Conservation (phyloP, 2,888 invertebrate genomes). For the Catonia carolina region DNA sequence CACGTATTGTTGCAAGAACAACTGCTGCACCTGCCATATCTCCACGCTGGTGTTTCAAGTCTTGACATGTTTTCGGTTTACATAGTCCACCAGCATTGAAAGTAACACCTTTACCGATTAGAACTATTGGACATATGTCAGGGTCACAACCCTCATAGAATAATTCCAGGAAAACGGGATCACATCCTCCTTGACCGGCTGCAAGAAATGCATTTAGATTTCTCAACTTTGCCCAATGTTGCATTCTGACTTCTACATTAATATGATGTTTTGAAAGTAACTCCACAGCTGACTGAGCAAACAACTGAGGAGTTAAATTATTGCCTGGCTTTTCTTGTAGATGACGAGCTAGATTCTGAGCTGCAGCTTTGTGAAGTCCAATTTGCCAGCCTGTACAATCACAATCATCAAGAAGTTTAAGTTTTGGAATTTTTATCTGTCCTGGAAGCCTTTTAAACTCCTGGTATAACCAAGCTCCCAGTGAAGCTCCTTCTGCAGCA, state of each 20-base stretch:
- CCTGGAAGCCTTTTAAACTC: no score
- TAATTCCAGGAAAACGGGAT: slow-evolving; percentile 71
- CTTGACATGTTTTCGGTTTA: slow-evolving; percentile 54
- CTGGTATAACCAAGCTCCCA: no score
- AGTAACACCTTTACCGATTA: slow-evolving; percentile 63
- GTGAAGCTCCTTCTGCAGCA: no score
- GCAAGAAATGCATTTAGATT: slow-evolving; percentile 75
- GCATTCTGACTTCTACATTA: slow-evolving; percentile 57
- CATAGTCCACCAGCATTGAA: slow-evolving; percentile 70
- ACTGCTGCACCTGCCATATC: slow-evolving; percentile 85
- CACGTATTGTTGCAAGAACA: slow-evolving; percentile 61
- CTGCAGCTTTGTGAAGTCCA: no score
- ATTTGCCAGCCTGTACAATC: no score
- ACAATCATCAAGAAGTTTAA: no score
- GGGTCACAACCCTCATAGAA: slow-evolving; percentile 57
- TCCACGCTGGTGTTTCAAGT: slow-evolving; percentile 65
- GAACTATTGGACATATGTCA: slow-evolving; percentile 58
- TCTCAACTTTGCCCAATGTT: slow-evolving; percentile 68
- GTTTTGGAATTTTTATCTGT: no score
- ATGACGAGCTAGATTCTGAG: no score
- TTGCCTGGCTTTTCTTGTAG: no score
- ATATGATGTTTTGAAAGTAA: no score
- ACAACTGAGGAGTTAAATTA: no score
- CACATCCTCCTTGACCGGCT: slow-evolving; percentile 67
- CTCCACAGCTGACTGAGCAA: no score